Base-by-base conservation (phyloP, 2,113 vertebrate genomes). In the Xiphias gladius region DNA sequence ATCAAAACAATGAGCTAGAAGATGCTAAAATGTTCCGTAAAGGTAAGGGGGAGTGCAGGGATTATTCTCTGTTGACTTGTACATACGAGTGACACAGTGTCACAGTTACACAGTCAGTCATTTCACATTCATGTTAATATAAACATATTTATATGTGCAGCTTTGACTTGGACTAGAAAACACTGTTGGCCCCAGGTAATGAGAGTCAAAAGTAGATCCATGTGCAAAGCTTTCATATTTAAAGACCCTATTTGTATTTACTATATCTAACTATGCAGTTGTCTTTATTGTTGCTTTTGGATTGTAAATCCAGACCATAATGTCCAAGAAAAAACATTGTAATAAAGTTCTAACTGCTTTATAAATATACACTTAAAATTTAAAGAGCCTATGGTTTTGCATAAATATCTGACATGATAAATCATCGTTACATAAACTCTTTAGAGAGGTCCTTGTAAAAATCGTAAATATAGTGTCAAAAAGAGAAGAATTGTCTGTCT, bases 391-490 rank as follows among this genome's bases (percentile, higher is more conserved):
- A 6, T 32, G 68, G 37, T 13, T 75, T 2, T 20, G 20, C 17
- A 59, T 57, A 22, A 50, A 7, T 28, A 52, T 57, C 13, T 12
- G 14, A 65, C 39, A 20, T 62, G 28, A 79, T 63, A 24, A 26
- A 76, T 50, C 2, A 39, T 65, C 13, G 19, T 24, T 41, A 32
- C 5, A 46, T 55, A 26, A 71, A 66, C 61, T 58, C 30, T 74
- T 46, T 16, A 32, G 24, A 63, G 43, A 52, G 50, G 59, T 72
- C 48, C 20, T 43, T 82, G 63, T 74, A 61, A 76, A 73, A 65
- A 74, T 84, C 6, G 3, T 35, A n/a, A n/a, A n/a, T n/a, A n/a
- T 67, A 63, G 50, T 52, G 39, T 77, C 59, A 78, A 48, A 69
- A 72, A 55, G 68, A 83, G 72, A 61, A 30, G 2, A 35, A 80